Conservation (phyloP, 2,888 invertebrate species). For the Bombylius major region DNA sequence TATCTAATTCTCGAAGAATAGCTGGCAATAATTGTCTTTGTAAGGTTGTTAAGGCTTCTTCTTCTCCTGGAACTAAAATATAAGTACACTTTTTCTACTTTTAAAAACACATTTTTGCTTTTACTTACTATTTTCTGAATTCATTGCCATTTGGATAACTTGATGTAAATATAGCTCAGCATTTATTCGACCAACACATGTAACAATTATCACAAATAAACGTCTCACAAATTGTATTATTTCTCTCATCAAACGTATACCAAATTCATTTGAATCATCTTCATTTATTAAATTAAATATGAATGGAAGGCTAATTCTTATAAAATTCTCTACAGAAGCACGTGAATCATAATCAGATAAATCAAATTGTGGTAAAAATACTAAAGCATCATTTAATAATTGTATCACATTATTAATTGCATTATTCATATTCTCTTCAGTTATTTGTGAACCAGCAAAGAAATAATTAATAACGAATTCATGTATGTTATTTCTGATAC, state of each 20-base stretch:
- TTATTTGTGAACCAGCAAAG: constrained; percentile 27
- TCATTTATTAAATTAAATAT: constrained; percentile 25
- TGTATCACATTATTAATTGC: constrained; percentile 27
- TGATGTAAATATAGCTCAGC: constrained; percentile 31
- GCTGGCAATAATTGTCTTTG: constrained; percentile 10
- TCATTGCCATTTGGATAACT: constrained; percentile 24
- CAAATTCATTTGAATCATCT: constrained; percentile 23
- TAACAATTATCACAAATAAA: constrained; percentile 28
- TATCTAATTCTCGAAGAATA: constrained; percentile 9
- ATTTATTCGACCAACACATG: constrained; percentile 30
- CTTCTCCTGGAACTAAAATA: constrained; percentile 7
- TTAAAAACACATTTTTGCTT: too few relatives aligned
- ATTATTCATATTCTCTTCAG: constrained; percentile 23
- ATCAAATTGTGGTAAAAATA: constrained; percentile 31
- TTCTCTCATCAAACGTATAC: constrained; percentile 24
- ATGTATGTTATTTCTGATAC: constrained; percentile 25
- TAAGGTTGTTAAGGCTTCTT: constrained; percentile 7
- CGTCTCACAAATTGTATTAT: constrained; percentile 27
- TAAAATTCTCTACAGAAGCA: constrained; percentile 30
- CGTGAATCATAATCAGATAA: constrained; percentile 29
- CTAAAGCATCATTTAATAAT: constrained; percentile 25
- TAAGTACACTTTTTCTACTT: neutral
- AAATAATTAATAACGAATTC: constrained; percentile 24
- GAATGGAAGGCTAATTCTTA: constrained; percentile 25
- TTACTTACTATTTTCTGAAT: constrained; percentile 17